Conservation (phyloP, 2,113 vertebrate genomes). For the Hepsetus odoe region DNA sequence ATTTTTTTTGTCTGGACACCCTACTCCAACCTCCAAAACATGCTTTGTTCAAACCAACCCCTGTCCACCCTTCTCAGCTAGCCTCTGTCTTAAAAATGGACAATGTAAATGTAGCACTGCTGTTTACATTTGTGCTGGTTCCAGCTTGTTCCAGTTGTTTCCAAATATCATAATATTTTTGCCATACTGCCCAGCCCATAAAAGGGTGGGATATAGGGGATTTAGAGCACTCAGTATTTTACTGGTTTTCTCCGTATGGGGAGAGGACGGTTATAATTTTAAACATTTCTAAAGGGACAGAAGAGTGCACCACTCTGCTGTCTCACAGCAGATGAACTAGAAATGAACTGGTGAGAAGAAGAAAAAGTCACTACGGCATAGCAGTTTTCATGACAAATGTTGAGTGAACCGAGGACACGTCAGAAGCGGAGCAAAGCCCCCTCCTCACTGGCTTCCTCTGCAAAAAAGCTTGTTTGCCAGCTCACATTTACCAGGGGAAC, state of each 20-base stretch:
- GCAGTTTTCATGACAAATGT: constrained; percentile 54
- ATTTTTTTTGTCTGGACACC: too few species aligned
- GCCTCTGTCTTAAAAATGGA: too few species aligned
- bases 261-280: neutral
- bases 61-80: too few species aligned
- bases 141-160: too few species aligned
- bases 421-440: constrained; percentile 52
- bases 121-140: too few species aligned
- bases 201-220: too few species aligned
- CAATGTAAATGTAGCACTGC: too few species aligned
- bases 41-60: too few species aligned
- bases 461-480: constrained; percentile 42
- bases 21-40: too few species aligned
- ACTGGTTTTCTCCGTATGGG: neutral
- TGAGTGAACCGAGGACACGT: constrained; percentile 50
- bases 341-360: constrained; percentile 4
- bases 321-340: constrained; percentile 24
- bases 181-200: too few species aligned
- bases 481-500: constrained; percentile 46
- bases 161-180: too few species aligned
- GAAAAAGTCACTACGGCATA: constrained; percentile 45
- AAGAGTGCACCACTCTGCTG: neutral
- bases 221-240: neutral
- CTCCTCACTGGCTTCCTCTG: constrained; percentile 40
- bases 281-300: constrained; percentile 1